phyloP scores from a whole-genome alignment of 2,888 invertebrate species.

The Scaptomyza reducta region DNA sequence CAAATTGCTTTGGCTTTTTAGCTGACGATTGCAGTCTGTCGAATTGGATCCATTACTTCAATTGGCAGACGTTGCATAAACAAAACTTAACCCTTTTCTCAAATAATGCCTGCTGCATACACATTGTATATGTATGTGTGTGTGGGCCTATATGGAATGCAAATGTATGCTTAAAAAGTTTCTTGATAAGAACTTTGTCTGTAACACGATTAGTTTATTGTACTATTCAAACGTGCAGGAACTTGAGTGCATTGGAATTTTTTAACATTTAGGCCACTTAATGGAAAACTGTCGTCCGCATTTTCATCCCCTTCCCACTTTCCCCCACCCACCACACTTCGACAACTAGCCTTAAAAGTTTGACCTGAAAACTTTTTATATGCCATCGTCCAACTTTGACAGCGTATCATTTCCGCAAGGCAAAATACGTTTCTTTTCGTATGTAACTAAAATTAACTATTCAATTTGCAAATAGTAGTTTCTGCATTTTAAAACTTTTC shows the following conservation, averaged over 20 bases:
- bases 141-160: background rate
- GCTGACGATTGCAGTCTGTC: constrained; percentile 16
- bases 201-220: background rate
- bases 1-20: constrained; percentile 10
- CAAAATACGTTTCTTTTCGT: background rate
- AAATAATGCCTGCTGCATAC: background rate
- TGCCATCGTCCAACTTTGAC: background rate
- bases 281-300: background rate
- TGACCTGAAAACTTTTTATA: constrained; percentile 18
- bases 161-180: background rate
- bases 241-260: constrained; percentile 40
- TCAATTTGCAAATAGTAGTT: background rate
- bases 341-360: background rate
- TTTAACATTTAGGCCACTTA: constrained; percentile 51
- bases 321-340: background rate
- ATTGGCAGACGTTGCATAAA: constrained; percentile 32
- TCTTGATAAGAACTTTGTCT: constrained; percentile 8
- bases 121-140: background rate
- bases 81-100: constrained; percentile 2
- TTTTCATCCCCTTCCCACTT: background rate
- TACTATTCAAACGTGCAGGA: constrained; percentile 50
- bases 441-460: background rate
- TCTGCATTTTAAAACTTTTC: too few relatives aligned
- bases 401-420: constrained; percentile 13
- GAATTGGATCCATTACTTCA: constrained; percentile 21